Evolutionary conservation across 2,113 vertebrate species (phyloP).

Genomic region (Eptatretus burgeri): DNA sequence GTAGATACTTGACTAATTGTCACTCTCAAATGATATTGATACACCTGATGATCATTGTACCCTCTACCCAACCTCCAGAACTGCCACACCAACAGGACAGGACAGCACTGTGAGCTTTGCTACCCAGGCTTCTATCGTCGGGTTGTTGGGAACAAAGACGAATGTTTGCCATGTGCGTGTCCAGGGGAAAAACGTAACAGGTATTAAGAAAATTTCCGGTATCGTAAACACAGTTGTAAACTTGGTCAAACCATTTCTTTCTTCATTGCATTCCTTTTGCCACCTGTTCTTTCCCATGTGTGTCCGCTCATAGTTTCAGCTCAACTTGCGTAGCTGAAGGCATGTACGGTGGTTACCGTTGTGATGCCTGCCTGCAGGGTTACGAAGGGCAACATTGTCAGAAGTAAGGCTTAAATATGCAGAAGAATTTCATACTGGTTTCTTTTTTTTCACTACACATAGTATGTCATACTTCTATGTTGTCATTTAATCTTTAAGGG

Average conservation of each 20-base stretch:
- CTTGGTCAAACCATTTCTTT: neutral
- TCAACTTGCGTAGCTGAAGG: slow-evolving; percentile 38
- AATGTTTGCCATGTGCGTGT: slow-evolving; percentile 58
- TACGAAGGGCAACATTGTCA: slow-evolving; percentile 65
- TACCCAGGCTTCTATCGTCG: slow-evolving; percentile 39
- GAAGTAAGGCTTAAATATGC: slow-evolving; percentile 35
- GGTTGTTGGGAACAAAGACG: slow-evolving; percentile 26
- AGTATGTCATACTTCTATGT: no score
- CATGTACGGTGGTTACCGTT: slow-evolving; percentile 24
- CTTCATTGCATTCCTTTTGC: neutral
- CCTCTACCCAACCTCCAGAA: slow-evolving; percentile 16
- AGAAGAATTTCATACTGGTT: no score
- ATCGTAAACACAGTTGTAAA: neutral
- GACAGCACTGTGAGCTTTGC: slow-evolving; percentile 33
- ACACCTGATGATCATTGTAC: no score
- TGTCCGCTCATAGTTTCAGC: slow-evolving; percentile 37
- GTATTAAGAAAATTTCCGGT: slow-evolving; percentile 15
- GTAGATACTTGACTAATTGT: no score
- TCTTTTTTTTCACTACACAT: no score
- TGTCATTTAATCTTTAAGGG: no score
- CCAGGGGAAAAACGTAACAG: slow-evolving; percentile 32
- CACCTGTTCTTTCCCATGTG: slow-evolving; percentile 7
- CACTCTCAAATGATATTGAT: no score
- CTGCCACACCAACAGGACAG: slow-evolving; percentile 42
- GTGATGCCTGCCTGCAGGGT: slow-evolving; percentile 36